Percentiles rank a stretch among this genome's conserved stretches.
Conservation (phyloP, 2,888 invertebrate species). For the Cantharis rustica region DNA sequence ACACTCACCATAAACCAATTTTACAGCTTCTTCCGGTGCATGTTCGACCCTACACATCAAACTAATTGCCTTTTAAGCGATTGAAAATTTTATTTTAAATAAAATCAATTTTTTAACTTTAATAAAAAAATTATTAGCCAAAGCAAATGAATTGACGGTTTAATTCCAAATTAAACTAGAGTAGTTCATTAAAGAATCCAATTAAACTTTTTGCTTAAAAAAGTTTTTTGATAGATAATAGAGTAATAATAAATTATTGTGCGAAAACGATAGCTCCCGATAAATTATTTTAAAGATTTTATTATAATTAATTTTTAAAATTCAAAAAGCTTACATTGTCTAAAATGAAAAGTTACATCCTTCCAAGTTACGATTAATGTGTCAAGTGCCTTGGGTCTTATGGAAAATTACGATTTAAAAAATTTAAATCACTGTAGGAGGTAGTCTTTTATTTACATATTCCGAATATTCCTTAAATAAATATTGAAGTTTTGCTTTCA, state of each 20-base stretch:
- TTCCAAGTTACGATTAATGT: conserved; percentile 40
- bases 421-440: conserved; percentile 37
- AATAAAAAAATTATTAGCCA: neutral
- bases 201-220: neutral
- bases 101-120: conserved; percentile 24
- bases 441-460: conserved; percentile 33
- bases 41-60: conserved; percentile 33
- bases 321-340: neutral
- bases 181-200: neutral
- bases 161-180: neutral
- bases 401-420: conserved; percentile 34
- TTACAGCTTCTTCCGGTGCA: conserved; percentile 34
- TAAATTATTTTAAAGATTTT: neutral
- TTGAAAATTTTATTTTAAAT: conserved; percentile 31
- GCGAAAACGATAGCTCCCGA: neutral
- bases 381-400: conserved; percentile 43
- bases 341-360: neutral
- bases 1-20: conserved; percentile 34
- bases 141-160: neutral
- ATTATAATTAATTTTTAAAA: neutral
- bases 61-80: conserved; percentile 36
- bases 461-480: conserved; percentile 35
- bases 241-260: neutral
- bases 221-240: neutral
- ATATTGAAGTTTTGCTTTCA: conserved; percentile 37